These are phyloP conservation scores for Neoaliturus tenellus DNA, from an alignment of 2,888 invertebrate genomes.

Conservation along the genomic window DNA sequence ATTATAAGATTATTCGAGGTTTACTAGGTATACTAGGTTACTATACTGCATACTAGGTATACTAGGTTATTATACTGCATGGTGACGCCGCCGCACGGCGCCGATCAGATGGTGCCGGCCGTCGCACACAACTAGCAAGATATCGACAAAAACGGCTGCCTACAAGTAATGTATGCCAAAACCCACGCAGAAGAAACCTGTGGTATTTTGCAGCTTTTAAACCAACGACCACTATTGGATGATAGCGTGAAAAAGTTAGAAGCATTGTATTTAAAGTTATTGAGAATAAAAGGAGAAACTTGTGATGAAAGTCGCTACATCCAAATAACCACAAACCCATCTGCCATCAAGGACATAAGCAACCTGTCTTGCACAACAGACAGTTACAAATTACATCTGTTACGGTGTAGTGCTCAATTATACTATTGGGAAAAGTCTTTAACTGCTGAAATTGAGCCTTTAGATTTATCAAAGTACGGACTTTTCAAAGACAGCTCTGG, in stretches of 20 bases:
- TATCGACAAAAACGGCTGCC: slow-evolving; percentile 22
- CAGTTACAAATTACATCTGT: slow-evolving; percentile 11
- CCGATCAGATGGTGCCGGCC: too few relatives aligned
- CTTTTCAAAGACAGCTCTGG: slow-evolving; percentile 40
- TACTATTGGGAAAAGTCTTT: slow-evolving; percentile 39
- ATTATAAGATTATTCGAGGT: too few relatives aligned
- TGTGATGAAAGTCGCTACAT: slow-evolving; percentile 30
- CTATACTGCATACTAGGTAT: too few relatives aligned
- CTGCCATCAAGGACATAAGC: slow-evolving; percentile 25
- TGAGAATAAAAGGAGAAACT: slow-evolving; percentile 41
- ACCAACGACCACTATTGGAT: slow-evolving; percentile 23
- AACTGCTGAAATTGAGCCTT: slow-evolving; percentile 32
- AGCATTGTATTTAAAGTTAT: slow-evolving; percentile 43
- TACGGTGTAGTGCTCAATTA: slow-evolving; percentile 34
- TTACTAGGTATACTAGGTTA: too few relatives aligned
- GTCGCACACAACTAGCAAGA: slow-evolving; percentile 20
- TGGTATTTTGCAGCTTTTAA: slow-evolving; percentile 37
- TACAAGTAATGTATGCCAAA: slow-evolving; percentile 42
- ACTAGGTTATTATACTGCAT: too few relatives aligned
- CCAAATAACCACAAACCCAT: slow-evolving; percentile 13
- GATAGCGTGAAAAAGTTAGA: slow-evolving; percentile 32
- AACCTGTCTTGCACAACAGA: slow-evolving; percentile 32
- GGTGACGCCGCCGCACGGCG: too few relatives aligned
- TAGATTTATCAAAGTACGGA: slow-evolving; percentile 39
- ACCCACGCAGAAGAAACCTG: slow-evolving; percentile 17